phyloP scores from a whole-genome alignment of 2,888 invertebrate genomes.

The Lasius platythorax region DNA sequence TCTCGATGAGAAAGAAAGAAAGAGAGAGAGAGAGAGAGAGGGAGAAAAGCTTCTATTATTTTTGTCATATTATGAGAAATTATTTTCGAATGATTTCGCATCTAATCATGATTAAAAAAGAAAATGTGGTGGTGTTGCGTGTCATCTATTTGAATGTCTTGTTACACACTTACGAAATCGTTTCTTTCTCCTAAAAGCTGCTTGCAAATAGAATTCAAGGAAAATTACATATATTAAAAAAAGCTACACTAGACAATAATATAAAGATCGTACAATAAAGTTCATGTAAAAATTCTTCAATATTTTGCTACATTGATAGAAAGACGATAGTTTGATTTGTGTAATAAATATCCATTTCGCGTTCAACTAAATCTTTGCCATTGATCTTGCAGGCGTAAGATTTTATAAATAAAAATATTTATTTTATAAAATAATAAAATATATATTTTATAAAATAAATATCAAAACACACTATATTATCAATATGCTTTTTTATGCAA shows the following conservation, averaged over 20 bases:
- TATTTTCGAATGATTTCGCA: neutral
- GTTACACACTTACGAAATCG: slow-evolving; percentile 85
- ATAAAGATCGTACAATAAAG: slow-evolving; percentile 22
- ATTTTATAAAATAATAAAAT: neutral
- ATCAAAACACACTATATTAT: neutral
- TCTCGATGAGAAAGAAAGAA: too few species aligned
- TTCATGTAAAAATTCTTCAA: slow-evolving; percentile 53
- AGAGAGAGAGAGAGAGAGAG: neutral
- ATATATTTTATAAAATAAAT: slow-evolving; percentile 6
- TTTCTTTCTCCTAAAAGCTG: slow-evolving; percentile 86
- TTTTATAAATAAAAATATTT: neutral
- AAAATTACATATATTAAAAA: slow-evolving; percentile 62
- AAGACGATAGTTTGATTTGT: neutral
- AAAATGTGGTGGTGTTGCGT: slow-evolving; percentile 72
- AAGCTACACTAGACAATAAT: slow-evolving; percentile 64
- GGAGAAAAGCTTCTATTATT: neutral
- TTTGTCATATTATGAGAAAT: neutral
- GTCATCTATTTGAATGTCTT: slow-evolving; percentile 79
- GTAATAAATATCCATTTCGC: neutral
- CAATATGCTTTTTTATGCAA: neutral
- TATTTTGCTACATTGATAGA: slow-evolving; percentile 61
- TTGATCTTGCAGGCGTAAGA: slow-evolving; percentile 8
- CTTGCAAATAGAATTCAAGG: slow-evolving; percentile 82
- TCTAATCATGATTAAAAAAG: slow-evolving; percentile 53
- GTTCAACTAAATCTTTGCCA: neutral